These are phyloP conservation scores for Congeria kusceri DNA, from an alignment of 2,888 invertebrate species.

Conservation along the genomic window DNA sequence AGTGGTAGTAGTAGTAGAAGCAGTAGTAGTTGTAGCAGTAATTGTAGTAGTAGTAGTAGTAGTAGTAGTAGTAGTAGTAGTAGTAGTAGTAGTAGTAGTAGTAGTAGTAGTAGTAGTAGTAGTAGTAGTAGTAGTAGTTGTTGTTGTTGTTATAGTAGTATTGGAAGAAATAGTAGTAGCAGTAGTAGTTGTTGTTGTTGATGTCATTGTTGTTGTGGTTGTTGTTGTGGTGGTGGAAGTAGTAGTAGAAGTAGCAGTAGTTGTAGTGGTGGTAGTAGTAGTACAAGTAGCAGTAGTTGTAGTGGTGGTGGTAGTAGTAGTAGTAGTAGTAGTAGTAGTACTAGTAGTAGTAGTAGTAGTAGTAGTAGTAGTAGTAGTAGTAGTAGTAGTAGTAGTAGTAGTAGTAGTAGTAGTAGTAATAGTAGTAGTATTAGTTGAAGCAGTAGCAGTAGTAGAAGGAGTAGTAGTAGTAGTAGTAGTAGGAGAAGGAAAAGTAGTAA, in stretches of 20 bases:
- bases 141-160: slow-evolving; percentile 22
- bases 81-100: slow-evolving; percentile 30
- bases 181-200: slow-evolving; percentile 16
- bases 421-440: slow-evolving; percentile 11
- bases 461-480: background rate
- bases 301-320: too few species aligned
- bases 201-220: background rate
- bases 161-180: slow-evolving; percentile 16
- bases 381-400: background rate
- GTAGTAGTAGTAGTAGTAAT: slow-evolving; percentile 20
- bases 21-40: slow-evolving; percentile 34
- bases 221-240: too few species aligned
- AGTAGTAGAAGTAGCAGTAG: too few species aligned
- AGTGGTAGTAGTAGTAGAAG: slow-evolving; percentile 10
- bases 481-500: background rate
- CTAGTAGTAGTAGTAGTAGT: too few species aligned
- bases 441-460: slow-evolving; percentile 24
- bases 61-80: slow-evolving; percentile 35
- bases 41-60: slow-evolving; percentile 39
- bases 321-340: too few species aligned
- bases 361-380: too few species aligned
- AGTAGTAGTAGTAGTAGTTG: slow-evolving; percentile 29
- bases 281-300: too few species aligned
- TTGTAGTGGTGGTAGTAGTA: too few species aligned
- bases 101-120: slow-evolving; percentile 33